Base-by-base conservation (phyloP, 2,113 vertebrate species). In the Pedionomus torquatus region DNA sequence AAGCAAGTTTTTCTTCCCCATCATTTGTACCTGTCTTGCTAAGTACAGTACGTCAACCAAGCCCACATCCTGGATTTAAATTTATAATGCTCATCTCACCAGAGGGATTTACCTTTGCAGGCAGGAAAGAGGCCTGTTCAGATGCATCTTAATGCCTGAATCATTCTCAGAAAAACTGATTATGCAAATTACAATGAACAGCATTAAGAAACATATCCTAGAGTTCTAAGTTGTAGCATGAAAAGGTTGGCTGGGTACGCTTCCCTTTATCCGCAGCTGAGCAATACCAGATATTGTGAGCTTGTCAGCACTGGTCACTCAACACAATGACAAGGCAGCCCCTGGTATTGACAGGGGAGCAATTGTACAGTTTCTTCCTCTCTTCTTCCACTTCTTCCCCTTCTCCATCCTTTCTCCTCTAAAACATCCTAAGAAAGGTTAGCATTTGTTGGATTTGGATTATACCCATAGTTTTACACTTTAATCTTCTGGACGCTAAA, bases 111-210 rank as follows among this genome's bases (percentile, higher is more conserved):
- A 97, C 91, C 95, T 96, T 97, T 85, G 74, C 69, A 94, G 71
- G 86, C 83, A 95, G 72, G 74, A 90, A 70, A 92, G 86, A 68
- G 71, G 82, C 46, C 86, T 93, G 68, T 86, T 97, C 81, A 82
- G 83, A 97, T 94, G 94, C 88, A 92, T 95, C 87, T 94, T 93
- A 96, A 95, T 92, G 90, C 51, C 93, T 93, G 88, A 96, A 96
- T 96, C 57, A 94, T 94, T 97, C 92, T 91, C 88, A 95, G 94
- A 91, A 96, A 95, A 97, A 93, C 85, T 95, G 86, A 94, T 96
- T 92, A 97, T 96, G 94, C 81, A 97, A 96, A 97, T 95, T 61
- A 95, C 77, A 39, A 76, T 55, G 83, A 94, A 91, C 60, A 80
- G 35, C 55, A 92, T 94, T 97, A 92, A 91, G 71, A 81, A 92